phyloP scores from a whole-genome alignment of 2,797 vertebrate species.

The Picus viridis region DNA sequence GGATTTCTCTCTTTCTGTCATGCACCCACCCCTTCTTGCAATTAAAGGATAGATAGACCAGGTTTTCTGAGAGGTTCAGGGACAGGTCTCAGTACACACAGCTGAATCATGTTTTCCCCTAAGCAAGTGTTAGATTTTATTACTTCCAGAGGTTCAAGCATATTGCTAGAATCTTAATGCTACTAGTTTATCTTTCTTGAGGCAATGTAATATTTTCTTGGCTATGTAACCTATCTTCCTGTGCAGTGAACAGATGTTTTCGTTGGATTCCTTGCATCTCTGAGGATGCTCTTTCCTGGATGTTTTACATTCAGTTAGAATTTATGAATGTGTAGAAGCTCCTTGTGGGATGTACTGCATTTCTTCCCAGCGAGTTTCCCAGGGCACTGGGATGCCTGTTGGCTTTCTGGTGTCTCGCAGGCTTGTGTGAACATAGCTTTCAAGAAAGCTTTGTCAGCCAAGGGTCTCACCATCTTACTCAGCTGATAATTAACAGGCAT shows the following conservation, averaged over 20 bases:
- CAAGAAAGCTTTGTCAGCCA: neutral
- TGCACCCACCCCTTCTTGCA: rapidly evolving
- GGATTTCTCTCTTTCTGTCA: neutral
- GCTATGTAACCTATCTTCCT: constrained; percentile 30
- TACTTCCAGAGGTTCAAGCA: neutral
- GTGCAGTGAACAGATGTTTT: constrained; percentile 45
- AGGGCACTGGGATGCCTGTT: neutral
- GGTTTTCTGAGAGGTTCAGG: neutral
- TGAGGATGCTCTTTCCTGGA: constrained; percentile 60
- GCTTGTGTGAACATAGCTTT: neutral
- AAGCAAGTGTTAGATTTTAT: neutral
- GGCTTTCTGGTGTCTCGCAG: neutral
- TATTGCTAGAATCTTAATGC: constrained; percentile 10
- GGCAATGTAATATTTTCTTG: constrained; percentile 57
- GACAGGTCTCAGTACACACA: neutral
- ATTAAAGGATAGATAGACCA: neutral
- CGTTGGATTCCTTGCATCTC: constrained; percentile 59
- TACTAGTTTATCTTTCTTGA: constrained; percentile 51
- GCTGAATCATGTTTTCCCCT: neutral
- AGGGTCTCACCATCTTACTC: neutral
- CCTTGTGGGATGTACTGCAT: constrained; percentile 50
- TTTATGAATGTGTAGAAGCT: constrained; percentile 60
- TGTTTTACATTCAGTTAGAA: constrained; percentile 59
- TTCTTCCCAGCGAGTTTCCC: constrained; percentile 56
- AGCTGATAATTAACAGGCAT: neutral